Evolutionary conservation across 2,113 vertebrate genomes (phyloP).

Genomic region (Syngnathoides biaculeatus): DNA sequence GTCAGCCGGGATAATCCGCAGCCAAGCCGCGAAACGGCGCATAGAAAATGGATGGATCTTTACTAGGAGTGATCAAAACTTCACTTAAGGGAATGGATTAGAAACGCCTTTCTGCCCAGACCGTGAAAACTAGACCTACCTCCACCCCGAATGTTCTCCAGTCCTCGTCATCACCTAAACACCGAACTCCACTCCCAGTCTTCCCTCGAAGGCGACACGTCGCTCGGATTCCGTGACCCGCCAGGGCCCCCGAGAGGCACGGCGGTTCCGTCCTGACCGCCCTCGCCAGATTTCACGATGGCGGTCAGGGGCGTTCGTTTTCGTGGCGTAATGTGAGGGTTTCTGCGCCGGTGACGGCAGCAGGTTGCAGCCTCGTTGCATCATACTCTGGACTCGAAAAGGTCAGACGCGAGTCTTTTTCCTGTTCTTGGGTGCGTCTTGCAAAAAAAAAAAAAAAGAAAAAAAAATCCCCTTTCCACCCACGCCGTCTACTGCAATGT

Average conservation of each 20-base stretch:
- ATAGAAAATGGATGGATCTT: too few species aligned
- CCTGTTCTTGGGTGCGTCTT: conserved; percentile 60
- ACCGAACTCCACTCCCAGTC: conserved; percentile 9
- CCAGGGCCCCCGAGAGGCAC: not conserved
- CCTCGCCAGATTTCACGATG: conserved; percentile 4
- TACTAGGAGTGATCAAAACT: too few species aligned
- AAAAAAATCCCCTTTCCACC: conserved; percentile 45
- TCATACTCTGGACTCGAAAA: conserved; percentile 47
- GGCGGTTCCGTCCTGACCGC: conserved; percentile 4
- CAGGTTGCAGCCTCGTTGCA: conserved; percentile 59
- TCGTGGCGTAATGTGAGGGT: conserved; percentile 9
- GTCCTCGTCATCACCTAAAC: conserved; percentile 2
- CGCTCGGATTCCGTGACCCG: not conserved
- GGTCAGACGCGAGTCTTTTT: conserved; percentile 46
- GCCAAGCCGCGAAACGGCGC: too few species aligned
- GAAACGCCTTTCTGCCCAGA: not conserved
- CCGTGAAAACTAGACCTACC: conserved; percentile 6
- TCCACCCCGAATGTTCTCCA: conserved; percentile 2
- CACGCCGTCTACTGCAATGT: conserved; percentile 45
- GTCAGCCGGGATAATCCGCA: too few species aligned
- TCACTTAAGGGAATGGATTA: too few species aligned
- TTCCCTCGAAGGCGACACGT: conserved; percentile 2
- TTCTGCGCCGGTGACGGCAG: conserved; percentile 11
- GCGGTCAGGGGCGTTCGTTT: not conserved
- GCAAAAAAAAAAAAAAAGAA: too few species aligned